Base-by-base conservation (phyloP, 2,113 vertebrate genomes). In the Taurulus bubalis region DNA sequence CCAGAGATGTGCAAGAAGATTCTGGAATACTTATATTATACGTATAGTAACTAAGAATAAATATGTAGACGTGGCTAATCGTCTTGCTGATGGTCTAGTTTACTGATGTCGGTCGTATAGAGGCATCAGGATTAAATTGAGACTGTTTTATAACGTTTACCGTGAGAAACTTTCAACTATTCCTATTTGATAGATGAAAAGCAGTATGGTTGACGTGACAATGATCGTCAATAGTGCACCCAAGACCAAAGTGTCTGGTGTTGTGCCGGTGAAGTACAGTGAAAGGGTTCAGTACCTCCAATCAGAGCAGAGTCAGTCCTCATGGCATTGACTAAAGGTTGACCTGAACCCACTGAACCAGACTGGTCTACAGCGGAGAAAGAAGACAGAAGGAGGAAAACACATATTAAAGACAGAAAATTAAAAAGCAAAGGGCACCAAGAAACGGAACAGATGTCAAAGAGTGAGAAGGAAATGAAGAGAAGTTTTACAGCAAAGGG, bases 251-350 rank as follows among this genome's bases (percentile, higher is more conserved):
- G 26, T 36, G 40, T 4, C 3, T 16, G 45, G 1, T 34, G n/a
- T 51, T 38, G 11, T 34, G 8, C 16, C 2, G 2, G 6, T n/a
- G 8, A 81, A 15, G 65, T 2, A 67, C 1, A 10, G 16, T 65
- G 49, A 90, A 83, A 60, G 47, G 72, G 86, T 85, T 77, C 45
- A 74, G 83, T 99, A 99, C 98, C 98, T 97, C 98, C 97, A 91
- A 99, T 97, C 85, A 99, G 91, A 89, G 97, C 97, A 47, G 97
- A 97, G 91, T 97, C 96, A 72, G 92, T 96, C 95, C 86, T 94
- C 89, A 97, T 96, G 87, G 95, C 93, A 95, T 97, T 97, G 90
- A 96, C 93, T 93, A 98, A 92, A 62, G 97, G 97, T 26, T 97
- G 92, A 92, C 96, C 95, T 76, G 96, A 94, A 88, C 96, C 95